Base-by-base conservation (phyloP, 1,140 invertebrate species). In the Mercenaria mercenaria region DNA sequence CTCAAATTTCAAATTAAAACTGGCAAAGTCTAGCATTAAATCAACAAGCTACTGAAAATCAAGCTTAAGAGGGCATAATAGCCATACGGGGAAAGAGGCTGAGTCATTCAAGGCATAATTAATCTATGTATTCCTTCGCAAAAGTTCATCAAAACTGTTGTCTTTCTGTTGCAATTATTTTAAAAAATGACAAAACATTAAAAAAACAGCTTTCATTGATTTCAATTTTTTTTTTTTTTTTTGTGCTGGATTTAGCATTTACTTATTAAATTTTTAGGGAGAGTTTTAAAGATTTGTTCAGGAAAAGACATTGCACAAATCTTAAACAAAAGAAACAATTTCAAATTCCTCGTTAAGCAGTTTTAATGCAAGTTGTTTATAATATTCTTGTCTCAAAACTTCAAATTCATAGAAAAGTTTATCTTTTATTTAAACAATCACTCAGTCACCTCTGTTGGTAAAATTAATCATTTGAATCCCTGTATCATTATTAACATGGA, bases 1-100 rank as follows among this genome's bases (percentile, higher is more conserved):
- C 47, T 79, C 76, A 56, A 26, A 56, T 79, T 56, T 79, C 76
- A 79, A 79, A 79, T 79, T 79, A 79, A 50, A 79, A 79, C 76
- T 52, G 76, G 47, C 76, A 79, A 79, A 79, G 43, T 56, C 76
- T 52, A 32, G 76, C 47, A 79, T 79, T 79, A 79, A 79, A 79
- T 79, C 76, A 79, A 79, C 76, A 79, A 37, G 76, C 43, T 52
- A 34, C 43, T 23, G 47, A 79, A 79, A 72, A 72, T 72, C 67
- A 72, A 39, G 34, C 67, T 72, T 72, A 39, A 72, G 39, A 72
- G n/a, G 34, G 67, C 67, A 72, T 41, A 39, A 72, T 4, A 1
- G 67, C 18, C 20, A 39, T 13, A 29, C 26, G 26, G 4, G 11
- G 67, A 72, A 72, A 29, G 59, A 26, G n/a, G 34, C 67, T 72